Evolutionary conservation across 1,140 invertebrate species (phyloP).

Genomic region (Trichoplusia ni): DNA sequence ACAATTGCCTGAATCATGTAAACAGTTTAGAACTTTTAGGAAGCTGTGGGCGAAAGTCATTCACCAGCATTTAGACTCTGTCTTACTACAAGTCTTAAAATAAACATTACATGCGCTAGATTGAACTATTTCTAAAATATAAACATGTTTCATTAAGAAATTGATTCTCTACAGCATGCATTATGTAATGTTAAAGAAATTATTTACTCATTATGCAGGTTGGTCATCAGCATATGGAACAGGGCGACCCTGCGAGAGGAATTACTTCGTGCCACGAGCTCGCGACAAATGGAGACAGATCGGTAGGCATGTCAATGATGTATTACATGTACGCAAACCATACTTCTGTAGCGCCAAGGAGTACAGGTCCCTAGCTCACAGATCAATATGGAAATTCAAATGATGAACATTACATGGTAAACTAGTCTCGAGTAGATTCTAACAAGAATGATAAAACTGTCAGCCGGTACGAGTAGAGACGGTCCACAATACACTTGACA

Average conservation of each 20-base stretch:
- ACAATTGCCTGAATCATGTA: not conserved
- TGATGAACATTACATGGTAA: not conserved
- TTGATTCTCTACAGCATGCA: too few species aligned
- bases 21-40: not conserved
- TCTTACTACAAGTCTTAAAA: too few species aligned
- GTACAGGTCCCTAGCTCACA: not conserved
- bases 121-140: too few species aligned
- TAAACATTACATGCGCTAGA: not conserved
- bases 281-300: not conserved
- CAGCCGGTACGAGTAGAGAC: too few species aligned
- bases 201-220: not conserved
- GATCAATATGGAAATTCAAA: constrained; percentile 8
- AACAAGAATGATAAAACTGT: not conserved
- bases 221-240: constrained; percentile 11
- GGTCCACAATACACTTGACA: constrained; percentile 18
- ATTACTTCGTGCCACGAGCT: not conserved
- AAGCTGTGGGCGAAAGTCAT: not conserved
- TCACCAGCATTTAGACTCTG: too few species aligned
- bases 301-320: not conserved
- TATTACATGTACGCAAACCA: not conserved
- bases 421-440: not conserved
- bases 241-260: not conserved
- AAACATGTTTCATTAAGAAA: too few species aligned
- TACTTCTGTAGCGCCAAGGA: constrained; percentile 1
- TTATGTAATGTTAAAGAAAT: not conserved